phyloP scores from a whole-genome alignment of 2,797 vertebrate species.

The Rhinella marina region DNA sequence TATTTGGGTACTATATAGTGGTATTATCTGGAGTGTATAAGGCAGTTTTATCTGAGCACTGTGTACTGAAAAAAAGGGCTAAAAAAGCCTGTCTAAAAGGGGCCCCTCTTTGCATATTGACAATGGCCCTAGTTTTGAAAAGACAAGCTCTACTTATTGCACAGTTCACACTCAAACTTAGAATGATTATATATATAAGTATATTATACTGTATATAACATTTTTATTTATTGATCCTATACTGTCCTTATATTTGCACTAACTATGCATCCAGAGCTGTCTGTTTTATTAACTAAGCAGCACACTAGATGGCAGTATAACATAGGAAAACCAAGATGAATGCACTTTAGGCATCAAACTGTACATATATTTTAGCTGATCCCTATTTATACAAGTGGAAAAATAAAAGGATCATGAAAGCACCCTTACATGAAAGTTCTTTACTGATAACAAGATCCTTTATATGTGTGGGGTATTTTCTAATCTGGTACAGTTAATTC shows the following conservation, averaged over 20 bases:
- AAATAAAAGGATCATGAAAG: neutral
- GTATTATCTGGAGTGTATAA: too few relatives aligned
- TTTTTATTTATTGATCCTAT: neutral
- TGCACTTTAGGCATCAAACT: neutral
- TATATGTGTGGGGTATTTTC: neutral
- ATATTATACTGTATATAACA: too few relatives aligned
- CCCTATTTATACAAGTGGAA: too few relatives aligned
- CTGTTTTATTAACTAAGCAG: neutral
- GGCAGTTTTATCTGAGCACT: too few relatives aligned
- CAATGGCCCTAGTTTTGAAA: too few relatives aligned
- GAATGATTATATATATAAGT: too few relatives aligned
- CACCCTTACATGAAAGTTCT: neutral
- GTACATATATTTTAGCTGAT: neutral
- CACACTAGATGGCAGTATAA: conserved; percentile 17
- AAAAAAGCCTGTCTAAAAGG: too few relatives aligned
- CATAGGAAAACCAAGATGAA: neutral
- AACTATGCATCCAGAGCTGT: neutral
- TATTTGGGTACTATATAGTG: too few relatives aligned
- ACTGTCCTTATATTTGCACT: neutral
- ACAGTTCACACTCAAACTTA: too few relatives aligned
- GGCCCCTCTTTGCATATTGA: too few relatives aligned
- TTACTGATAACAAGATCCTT: neutral
- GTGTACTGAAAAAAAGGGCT: too few relatives aligned
- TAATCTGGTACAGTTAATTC: neutral
- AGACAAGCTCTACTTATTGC: too few relatives aligned